Percentiles rank a stretch among this genome's conserved stretches.
Evolutionary conservation across 2,113 vertebrate species (phyloP).

Genomic region (Zeus faber): DNA sequence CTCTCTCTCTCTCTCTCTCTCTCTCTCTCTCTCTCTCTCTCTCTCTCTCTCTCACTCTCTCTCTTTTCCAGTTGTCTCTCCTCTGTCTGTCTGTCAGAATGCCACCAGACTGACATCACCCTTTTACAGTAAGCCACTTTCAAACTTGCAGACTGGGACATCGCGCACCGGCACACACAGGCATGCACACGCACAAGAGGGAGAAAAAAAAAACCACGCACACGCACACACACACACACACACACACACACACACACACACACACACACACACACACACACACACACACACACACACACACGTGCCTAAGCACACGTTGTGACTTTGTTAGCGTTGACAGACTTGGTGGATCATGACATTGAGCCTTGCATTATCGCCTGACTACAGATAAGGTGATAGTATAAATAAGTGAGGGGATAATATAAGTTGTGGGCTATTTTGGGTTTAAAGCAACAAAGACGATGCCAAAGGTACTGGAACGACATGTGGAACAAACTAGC

Average conservation of each 20-base stretch:
- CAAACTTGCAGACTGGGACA: slow-evolving; percentile 7
- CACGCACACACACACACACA: slow-evolving; percentile 15
- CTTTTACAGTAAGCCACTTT: slow-evolving; percentile 36
- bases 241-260: slow-evolving; percentile 9
- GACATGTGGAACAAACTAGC: not conserved
- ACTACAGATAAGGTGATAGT: slow-evolving; percentile 53
- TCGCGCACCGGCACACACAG: no score
- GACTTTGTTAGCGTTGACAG: slow-evolving; percentile 35
- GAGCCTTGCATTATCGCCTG: slow-evolving; percentile 53
- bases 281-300: slow-evolving; percentile 11
- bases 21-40: not conserved
- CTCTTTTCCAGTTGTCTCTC: slow-evolving; percentile 11
- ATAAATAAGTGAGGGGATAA: slow-evolving; percentile 43
- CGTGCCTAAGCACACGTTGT: not conserved
- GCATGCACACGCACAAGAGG: not conserved
- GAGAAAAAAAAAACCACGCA: not conserved
- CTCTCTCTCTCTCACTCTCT: not conserved
- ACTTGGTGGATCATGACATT: slow-evolving; percentile 38
- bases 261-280: slow-evolving; percentile 9
- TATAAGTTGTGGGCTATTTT: slow-evolving; percentile 53
- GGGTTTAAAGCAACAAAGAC: not conserved
- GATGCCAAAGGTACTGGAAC: not conserved
- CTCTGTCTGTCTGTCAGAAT: slow-evolving; percentile 45
- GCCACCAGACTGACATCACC: slow-evolving; percentile 60
- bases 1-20: not conserved